Evolutionary conservation across 1,140 invertebrate genomes (phyloP).

Genomic region (Zaprionus lachaisei): DNA sequence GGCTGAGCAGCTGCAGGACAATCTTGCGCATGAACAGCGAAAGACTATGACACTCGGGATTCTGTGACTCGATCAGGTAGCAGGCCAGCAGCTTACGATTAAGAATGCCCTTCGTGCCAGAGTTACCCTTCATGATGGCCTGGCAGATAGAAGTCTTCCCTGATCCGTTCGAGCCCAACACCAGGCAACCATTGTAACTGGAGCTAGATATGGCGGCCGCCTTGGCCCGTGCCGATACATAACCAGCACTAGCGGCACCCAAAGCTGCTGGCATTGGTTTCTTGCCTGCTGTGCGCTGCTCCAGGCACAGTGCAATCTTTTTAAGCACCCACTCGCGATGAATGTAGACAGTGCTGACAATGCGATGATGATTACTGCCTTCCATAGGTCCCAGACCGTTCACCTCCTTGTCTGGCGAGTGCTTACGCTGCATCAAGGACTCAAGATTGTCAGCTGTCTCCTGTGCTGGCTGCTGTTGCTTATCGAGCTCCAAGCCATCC

Average conservation of each 20-base stretch:
- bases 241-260: slow-evolving; percentile 57
- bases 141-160: slow-evolving; percentile 93
- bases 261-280: slow-evolving; percentile 68
- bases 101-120: slow-evolving; percentile 85
- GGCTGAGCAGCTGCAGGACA: slow-evolving; percentile 91
- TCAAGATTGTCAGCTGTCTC: slow-evolving; percentile 79
- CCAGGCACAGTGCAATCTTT: slow-evolving; percentile 95
- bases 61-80: slow-evolving; percentile 89
- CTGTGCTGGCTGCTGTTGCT: slow-evolving; percentile 24
- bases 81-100: slow-evolving; percentile 91
- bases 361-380: slow-evolving; percentile 38
- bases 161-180: slow-evolving; percentile 87
- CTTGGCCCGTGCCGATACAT: slow-evolving; percentile 69
- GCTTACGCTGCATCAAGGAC: slow-evolving; percentile 77
- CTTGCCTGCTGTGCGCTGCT: slow-evolving; percentile 88
- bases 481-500: slow-evolving; percentile 52
- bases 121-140: slow-evolving; percentile 83
- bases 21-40: slow-evolving; percentile 94
- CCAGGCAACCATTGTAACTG: slow-evolving; percentile 81
- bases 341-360: slow-evolving; percentile 74
- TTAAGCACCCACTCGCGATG: slow-evolving; percentile 96
- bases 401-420: slow-evolving; percentile 81
- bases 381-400: slow-evolving; percentile 64
- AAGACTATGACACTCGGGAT: slow-evolving; percentile 87
- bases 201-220: slow-evolving; percentile 76